These are phyloP conservation scores for Globia sparganii DNA, from an alignment of 2,888 invertebrate genomes.

Conservation along the genomic window DNA sequence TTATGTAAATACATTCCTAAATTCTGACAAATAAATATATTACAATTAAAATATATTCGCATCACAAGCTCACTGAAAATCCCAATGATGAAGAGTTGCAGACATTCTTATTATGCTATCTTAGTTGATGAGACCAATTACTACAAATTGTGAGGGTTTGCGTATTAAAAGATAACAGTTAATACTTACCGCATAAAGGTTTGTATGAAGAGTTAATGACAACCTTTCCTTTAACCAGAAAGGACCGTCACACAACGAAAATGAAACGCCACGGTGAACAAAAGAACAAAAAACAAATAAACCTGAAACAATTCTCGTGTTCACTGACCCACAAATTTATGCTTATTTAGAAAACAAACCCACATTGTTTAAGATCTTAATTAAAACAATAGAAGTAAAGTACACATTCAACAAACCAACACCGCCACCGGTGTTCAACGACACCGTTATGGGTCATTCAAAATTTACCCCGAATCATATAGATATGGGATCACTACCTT, in stretches of 20 bases:
- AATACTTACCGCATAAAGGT: neutral
- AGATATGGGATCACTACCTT: constrained; percentile 61
- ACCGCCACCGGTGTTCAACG: too few relatives aligned
- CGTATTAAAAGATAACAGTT: neutral
- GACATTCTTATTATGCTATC: neutral
- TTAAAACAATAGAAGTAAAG: constrained; percentile 63
- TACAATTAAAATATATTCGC: neutral
- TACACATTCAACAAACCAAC: constrained; percentile 61
- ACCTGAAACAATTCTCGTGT: constrained; percentile 29
- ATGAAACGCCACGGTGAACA: constrained; percentile 27
- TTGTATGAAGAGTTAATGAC: constrained; percentile 14
- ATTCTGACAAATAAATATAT: too few relatives aligned
- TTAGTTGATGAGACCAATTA: neutral
- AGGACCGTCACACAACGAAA: constrained; percentile 8
- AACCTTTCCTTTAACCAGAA: constrained; percentile 16
- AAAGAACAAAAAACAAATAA: constrained; percentile 36
- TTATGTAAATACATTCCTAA: too few relatives aligned
- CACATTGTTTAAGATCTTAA: constrained; percentile 64
- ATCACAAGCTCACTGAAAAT: neutral
- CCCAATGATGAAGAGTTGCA: neutral
- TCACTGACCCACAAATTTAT: constrained; percentile 36
- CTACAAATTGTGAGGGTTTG: too few relatives aligned
- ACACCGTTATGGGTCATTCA: constrained; percentile 66
- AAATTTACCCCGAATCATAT: constrained; percentile 64
- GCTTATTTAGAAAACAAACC: constrained; percentile 46